Percentiles rank a stretch among this genome's conserved stretches.
Evolutionary conservation across 2,797 vertebrate genomes (phyloP).

Genomic region (Otolemur crassicaudatus): DNA sequence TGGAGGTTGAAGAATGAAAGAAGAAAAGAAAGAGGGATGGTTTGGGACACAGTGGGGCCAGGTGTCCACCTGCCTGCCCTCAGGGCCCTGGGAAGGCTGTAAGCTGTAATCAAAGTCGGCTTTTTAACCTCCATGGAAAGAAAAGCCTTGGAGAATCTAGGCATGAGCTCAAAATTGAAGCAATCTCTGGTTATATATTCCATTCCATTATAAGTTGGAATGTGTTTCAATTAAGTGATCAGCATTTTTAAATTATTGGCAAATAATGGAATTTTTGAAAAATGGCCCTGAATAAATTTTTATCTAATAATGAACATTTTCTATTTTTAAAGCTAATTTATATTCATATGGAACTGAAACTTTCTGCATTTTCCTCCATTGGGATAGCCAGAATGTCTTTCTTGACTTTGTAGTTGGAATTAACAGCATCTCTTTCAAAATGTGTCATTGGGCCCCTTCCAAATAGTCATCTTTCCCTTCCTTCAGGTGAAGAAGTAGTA

Average conservation of each 20-base stretch:
- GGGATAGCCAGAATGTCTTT: constrained; percentile 51
- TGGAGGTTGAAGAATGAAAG: not conserved
- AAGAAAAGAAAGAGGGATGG: no score
- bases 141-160: not conserved
- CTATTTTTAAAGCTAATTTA: constrained; percentile 11
- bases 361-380: constrained; percentile 32
- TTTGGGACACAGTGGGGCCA: fast-evolving
- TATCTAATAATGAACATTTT: constrained; percentile 8
- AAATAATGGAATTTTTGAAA: constrained; percentile 12
- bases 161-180: not conserved
- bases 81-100: not conserved
- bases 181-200: not conserved
- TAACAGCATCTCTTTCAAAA: constrained; percentile 18
- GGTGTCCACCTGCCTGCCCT: not conserved
- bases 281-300: constrained; percentile 14
- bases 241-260: constrained; percentile 4
- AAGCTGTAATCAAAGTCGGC: not conserved
- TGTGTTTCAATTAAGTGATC: not conserved
- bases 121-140: not conserved
- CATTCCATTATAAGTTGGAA: not conserved
- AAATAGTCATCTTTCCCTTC: not conserved
- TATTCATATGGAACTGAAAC: constrained; percentile 5
- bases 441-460: not conserved
- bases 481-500: constrained; percentile 93
- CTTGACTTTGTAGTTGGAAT: constrained; percentile 25